Conservation (phyloP, 2,113 vertebrate genomes). For the Elachura formosa region DNA sequence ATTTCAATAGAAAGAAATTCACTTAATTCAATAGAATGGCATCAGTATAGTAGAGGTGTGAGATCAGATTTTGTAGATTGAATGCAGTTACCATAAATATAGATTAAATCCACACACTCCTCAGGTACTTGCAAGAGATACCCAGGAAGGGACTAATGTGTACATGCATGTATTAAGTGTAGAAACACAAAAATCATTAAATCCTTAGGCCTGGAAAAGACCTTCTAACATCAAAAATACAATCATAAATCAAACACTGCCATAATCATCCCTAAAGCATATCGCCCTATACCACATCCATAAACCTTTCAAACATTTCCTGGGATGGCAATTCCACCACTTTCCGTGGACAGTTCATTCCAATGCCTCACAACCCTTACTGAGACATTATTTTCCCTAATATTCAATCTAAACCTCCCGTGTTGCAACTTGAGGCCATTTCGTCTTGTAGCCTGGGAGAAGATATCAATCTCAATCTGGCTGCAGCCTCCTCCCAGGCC, state of each 20-base stretch:
- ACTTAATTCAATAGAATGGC: not conserved
- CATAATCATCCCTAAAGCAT: not conserved
- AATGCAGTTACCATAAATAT: not conserved
- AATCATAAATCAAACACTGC: not conserved
- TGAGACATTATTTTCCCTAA: not conserved
- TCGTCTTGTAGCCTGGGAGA: not conserved
- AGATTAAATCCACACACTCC: not conserved
- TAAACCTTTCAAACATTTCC: not conserved
- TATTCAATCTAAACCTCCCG: not conserved
- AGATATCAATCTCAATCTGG: accelerated
- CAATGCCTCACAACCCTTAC: not conserved
- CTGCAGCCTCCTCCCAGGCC: not conserved
- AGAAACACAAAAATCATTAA: not conserved
- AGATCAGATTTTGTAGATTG: not conserved
- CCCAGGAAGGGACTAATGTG: not conserved
- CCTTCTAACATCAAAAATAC: not conserved
- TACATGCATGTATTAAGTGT: not conserved
- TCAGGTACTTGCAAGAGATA: not conserved
- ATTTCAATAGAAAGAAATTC: not conserved
- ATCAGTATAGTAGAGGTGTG: not conserved
- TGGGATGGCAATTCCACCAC: not conserved
- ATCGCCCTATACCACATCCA: not conserved
- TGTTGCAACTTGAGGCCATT: not conserved
- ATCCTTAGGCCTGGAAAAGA: not conserved
- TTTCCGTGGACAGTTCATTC: not conserved